Evolutionary conservation across 2,113 vertebrate genomes (phyloP).

Genomic region (Pseudorhombus dupliciocellatus): DNA sequence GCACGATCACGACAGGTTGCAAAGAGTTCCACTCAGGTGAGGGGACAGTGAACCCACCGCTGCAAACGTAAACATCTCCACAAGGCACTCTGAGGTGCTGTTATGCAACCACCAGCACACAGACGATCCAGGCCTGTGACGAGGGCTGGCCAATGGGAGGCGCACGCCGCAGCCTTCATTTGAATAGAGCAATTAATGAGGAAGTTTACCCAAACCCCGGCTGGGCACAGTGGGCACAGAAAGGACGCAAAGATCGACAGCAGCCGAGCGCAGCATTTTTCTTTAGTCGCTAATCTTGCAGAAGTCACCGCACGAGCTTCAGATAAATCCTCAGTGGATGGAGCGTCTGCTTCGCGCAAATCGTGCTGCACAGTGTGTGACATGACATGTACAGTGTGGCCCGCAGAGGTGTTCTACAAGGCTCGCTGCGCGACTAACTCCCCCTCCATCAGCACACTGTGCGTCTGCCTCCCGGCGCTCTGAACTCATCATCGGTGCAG

Average conservation of each 20-base stretch:
- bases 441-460: slow-evolving; percentile 29
- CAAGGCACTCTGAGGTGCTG: slow-evolving; percentile 18
- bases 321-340: neutral
- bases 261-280: neutral
- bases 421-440: slow-evolving; percentile 32
- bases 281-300: neutral
- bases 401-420: slow-evolving; percentile 36
- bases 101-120: slow-evolving; percentile 60
- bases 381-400: slow-evolving; percentile 14
- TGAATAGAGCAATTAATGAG: slow-evolving; percentile 51
- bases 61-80: slow-evolving; percentile 49
- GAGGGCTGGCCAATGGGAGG: slow-evolving; percentile 67
- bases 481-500: slow-evolving; percentile 62
- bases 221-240: slow-evolving; percentile 15
- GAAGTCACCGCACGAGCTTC: slow-evolving; percentile 7
- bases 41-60: neutral
- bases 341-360: neutral
- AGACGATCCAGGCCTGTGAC: slow-evolving; percentile 41
- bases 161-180: slow-evolving; percentile 55
- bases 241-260: slow-evolving; percentile 8
- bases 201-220: slow-evolving; percentile 43
- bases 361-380: slow-evolving; percentile 13
- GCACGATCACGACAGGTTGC: neutral
- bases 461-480: slow-evolving; percentile 56
- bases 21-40: neutral